Evolutionary conservation across 2,113 vertebrate species (phyloP).

Genomic region (Nicator chloris): DNA sequence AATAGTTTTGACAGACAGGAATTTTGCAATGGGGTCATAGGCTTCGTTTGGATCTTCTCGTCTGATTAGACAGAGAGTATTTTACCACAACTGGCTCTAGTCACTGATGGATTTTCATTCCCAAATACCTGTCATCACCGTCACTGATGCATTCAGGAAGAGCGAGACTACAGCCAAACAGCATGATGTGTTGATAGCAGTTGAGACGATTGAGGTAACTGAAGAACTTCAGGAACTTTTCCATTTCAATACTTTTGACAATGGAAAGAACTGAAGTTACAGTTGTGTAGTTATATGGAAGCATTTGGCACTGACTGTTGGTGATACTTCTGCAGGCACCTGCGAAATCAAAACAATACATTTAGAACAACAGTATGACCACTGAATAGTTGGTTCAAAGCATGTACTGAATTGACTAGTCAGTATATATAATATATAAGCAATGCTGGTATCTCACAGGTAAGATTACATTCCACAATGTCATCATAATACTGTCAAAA

Average conservation of each 20-base stretch:
- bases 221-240: conserved; percentile 97
- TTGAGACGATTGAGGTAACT: conserved; percentile 87
- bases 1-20: background rate
- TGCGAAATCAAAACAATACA: conserved; percentile 63
- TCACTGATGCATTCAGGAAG: conserved; percentile 85
- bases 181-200: conserved; percentile 96
- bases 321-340: conserved; percentile 80
- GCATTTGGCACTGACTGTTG: conserved; percentile 87
- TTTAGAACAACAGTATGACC: conserved; percentile 17
- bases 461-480: background rate
- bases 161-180: conserved; percentile 93
- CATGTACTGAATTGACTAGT: background rate
- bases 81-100: conserved; percentile 17
- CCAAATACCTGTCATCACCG: conserved; percentile 78
- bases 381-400: background rate
- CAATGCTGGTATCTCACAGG: background rate
- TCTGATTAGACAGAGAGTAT: conserved; percentile 10
- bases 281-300: conserved; percentile 88
- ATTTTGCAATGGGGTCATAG: background rate
- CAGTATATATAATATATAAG: background rate
- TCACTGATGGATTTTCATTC: conserved; percentile 4
- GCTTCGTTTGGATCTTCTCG: background rate
- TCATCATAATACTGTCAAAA: background rate
- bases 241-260: conserved; percentile 84
- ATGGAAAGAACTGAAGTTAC: conserved; percentile 75